Evolutionary conservation across 2,888 invertebrate genomes (phyloP).

Genomic region (Imbricaverruca yamaguchii): DNA sequence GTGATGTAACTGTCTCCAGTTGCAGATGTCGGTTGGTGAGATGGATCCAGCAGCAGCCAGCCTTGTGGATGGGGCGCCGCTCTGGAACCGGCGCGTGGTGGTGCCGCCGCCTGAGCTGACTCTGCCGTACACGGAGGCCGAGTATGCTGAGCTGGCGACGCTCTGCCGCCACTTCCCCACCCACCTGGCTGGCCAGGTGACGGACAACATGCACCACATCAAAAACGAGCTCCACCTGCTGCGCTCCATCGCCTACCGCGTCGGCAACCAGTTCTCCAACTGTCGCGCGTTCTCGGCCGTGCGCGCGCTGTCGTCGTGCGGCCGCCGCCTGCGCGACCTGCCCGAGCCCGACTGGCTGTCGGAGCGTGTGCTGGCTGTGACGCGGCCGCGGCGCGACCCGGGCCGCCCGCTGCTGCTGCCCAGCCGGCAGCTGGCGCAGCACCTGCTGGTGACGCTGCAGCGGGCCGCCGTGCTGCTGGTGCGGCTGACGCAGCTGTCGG

Average conservation of each 20-base stretch:
- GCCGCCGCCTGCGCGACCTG: constrained; percentile 14
- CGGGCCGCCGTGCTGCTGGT: not conserved
- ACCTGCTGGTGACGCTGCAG: not conserved
- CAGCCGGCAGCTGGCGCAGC: not conserved
- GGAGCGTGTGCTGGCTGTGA: not conserved
- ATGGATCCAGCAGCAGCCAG: not conserved
- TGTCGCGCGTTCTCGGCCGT: not conserved
- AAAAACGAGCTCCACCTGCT: constrained; percentile 2
- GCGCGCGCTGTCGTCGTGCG: not conserved
- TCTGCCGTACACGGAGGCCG: not conserved
- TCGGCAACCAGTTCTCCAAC: constrained; percentile 14
- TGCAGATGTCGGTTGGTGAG: too few species aligned
- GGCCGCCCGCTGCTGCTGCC: not conserved
- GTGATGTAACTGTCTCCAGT: too few species aligned
- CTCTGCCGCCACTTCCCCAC: not conserved
- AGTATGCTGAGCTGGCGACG: not conserved
- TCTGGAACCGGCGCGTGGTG: not conserved
- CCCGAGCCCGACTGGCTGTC: not conserved
- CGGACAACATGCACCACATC: not conserved
- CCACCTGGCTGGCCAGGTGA: not conserved
- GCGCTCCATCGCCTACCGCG: constrained; percentile 18
- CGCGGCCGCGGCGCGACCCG: not conserved
- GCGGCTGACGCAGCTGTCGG: constrained; percentile 10
- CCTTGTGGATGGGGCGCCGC: not conserved
- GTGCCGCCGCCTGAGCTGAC: not conserved